Conservation (phyloP, 2,888 invertebrate species). For the Baronia brevicornis region DNA sequence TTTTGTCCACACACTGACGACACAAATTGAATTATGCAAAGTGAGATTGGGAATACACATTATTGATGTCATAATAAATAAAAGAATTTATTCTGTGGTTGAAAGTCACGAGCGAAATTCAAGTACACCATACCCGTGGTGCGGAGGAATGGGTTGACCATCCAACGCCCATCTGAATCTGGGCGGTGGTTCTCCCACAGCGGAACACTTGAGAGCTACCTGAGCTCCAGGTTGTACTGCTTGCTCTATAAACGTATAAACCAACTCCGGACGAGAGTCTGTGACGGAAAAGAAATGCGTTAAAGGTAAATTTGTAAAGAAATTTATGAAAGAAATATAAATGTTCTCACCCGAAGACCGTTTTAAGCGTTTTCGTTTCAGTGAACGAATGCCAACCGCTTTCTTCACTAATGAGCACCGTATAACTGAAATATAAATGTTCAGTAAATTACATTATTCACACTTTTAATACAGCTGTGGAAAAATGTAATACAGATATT, state of each 20-base stretch:
- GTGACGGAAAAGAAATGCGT: slow-evolving; percentile 8
- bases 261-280: slow-evolving; percentile 83
- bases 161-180: slow-evolving; percentile 64
- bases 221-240: slow-evolving; percentile 81
- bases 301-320: slow-evolving; percentile 15
- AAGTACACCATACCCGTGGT: slow-evolving; percentile 58
- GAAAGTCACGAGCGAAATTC: too few species aligned
- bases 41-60: too few species aligned
- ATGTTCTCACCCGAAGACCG: slow-evolving; percentile 54
- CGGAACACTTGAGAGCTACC: slow-evolving; percentile 90
- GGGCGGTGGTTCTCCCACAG: slow-evolving; percentile 90
- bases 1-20: too few species aligned
- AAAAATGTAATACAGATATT: slow-evolving; percentile 10
- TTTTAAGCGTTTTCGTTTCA: slow-evolving; percentile 60
- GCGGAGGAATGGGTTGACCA: slow-evolving; percentile 58
- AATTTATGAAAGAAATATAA: slow-evolving; percentile 20
- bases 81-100: too few species aligned
- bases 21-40: too few species aligned
- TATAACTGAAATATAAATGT: slow-evolving; percentile 43
- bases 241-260: slow-evolving; percentile 89
- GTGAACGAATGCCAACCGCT: slow-evolving; percentile 35
- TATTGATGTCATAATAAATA: too few species aligned
- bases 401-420: slow-evolving; percentile 57
- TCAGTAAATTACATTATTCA: slow-evolving; percentile 25
- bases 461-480: slow-evolving; percentile 13